Evolutionary conservation across 1,140 invertebrate species (phyloP).

Genomic region (Teleogryllus occipitalis): DNA sequence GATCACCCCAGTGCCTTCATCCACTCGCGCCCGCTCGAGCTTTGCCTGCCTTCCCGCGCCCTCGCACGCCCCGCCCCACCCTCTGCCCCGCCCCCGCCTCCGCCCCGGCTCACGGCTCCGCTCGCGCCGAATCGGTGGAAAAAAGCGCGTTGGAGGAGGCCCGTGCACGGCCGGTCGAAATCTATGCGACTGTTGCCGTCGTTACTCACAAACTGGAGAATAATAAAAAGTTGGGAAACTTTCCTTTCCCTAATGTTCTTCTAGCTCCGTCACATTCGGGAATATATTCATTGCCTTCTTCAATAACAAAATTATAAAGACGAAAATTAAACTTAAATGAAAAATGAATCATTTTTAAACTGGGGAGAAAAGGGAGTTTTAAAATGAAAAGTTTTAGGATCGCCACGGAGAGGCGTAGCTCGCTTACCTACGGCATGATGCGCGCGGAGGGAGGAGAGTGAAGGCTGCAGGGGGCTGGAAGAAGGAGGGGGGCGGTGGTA

Average conservation of each 20-base stretch:
- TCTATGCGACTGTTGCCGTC: neutral
- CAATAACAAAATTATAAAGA: conserved; percentile 6
- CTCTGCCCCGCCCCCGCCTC: too few species aligned
- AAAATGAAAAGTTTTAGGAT: conserved; percentile 6
- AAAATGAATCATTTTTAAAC: conserved; percentile 6
- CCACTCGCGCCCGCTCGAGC: too few species aligned
- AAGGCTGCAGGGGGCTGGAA: too few species aligned
- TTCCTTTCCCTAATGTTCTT: conserved; percentile 4
- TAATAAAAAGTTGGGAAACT: neutral
- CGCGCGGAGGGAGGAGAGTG: neutral
- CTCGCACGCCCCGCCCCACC: too few species aligned
- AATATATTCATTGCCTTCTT: conserved; percentile 1
- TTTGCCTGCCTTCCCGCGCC: too few species aligned
- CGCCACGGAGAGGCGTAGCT: neutral
- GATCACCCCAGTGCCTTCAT: too few species aligned
- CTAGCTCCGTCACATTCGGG: neutral
- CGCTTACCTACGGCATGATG: neutral
- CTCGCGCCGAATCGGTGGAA: neutral
- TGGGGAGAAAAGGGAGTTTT: conserved; percentile 3
- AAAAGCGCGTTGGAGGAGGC: neutral
- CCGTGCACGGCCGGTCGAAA: neutral
- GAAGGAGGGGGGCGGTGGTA: too few species aligned
- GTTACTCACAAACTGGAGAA: conserved; percentile 4
- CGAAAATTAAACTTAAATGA: conserved; percentile 6
- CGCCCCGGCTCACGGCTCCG: too few species aligned